These are phyloP conservation scores for Geococcyx californianus DNA, from an alignment of 2,113 vertebrate genomes.

Conservation along the genomic window DNA sequence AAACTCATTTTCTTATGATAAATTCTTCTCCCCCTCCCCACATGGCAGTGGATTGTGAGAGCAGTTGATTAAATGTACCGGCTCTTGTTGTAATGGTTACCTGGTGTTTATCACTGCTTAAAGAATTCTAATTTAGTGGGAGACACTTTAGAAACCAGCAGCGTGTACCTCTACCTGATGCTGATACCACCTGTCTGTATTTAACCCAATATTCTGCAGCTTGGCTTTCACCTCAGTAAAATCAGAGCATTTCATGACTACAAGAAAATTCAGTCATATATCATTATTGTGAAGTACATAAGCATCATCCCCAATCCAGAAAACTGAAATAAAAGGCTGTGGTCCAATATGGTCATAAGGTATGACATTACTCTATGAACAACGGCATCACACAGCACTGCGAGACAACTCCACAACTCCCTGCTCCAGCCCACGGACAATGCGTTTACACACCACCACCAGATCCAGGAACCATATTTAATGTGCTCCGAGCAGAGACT, in stretches of 20 bases:
- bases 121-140: not conserved
- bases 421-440: not conserved
- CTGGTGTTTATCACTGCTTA: not conserved
- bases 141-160: not conserved
- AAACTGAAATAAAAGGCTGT: not conserved
- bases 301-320: not conserved
- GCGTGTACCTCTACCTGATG: not conserved
- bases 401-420: too few relatives aligned
- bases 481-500: not conserved
- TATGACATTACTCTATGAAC: not conserved
- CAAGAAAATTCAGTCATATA: not conserved
- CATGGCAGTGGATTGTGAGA: not conserved
- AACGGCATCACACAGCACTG: not conserved
- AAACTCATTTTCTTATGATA: constrained; percentile 6
- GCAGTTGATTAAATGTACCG: not conserved
- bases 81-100: not conserved
- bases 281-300: not conserved
- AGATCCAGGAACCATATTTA: not conserved
- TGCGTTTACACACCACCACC: not conserved
- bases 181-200: not conserved
- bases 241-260: not conserved
- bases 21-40: not conserved
- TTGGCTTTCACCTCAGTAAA: not conserved
- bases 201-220: not conserved
- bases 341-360: not conserved